phyloP scores from a whole-genome alignment of 2,888 invertebrate species.

The Papilio protenor region DNA sequence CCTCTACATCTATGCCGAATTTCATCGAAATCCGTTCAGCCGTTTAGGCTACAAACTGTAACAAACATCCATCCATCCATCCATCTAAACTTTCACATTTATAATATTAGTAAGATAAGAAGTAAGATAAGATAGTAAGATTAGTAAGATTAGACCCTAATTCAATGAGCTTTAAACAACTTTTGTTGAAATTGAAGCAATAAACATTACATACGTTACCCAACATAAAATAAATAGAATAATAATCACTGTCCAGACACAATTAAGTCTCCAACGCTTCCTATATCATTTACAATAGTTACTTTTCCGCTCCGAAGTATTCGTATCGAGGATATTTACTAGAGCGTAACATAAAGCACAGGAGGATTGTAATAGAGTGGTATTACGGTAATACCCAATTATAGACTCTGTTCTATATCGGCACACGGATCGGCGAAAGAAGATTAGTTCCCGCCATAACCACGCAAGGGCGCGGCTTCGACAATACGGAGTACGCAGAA shows the following conservation, averaged over 20 bases:
- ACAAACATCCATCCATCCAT: too few species aligned
- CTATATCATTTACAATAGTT: conserved; percentile 30
- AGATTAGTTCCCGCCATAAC: conserved; percentile 67
- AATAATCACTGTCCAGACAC: not conserved
- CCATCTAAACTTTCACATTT: too few species aligned
- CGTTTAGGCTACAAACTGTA: too few species aligned
- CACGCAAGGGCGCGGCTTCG: conserved; percentile 48
- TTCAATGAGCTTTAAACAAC: too few species aligned
- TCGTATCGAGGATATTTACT: conserved; percentile 42
- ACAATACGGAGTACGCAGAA: conserved; percentile 39
- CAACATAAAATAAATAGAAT: not conserved
- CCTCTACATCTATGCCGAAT: too few species aligned
- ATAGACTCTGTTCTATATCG: conserved; percentile 66
- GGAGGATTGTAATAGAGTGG: conserved; percentile 60
- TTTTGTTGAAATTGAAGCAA: too few species aligned
- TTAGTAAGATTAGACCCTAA: too few species aligned
- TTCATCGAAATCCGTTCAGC: too few species aligned
- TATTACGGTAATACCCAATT: conserved; percentile 78
- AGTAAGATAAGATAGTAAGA: too few species aligned
- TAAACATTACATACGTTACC: not conserved
- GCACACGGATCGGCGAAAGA: conserved; percentile 61
- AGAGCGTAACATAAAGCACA: conserved; percentile 41
- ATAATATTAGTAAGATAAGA: too few species aligned
- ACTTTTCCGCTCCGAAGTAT: conserved; percentile 23
- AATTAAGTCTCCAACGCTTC: conserved; percentile 23